A percentile compares a stretch with the other conserved stretches of the same genome.
These are phyloP conservation scores for Timema cristinae DNA, from an alignment of 2,888 invertebrate genomes.

Conservation along the genomic window DNA sequence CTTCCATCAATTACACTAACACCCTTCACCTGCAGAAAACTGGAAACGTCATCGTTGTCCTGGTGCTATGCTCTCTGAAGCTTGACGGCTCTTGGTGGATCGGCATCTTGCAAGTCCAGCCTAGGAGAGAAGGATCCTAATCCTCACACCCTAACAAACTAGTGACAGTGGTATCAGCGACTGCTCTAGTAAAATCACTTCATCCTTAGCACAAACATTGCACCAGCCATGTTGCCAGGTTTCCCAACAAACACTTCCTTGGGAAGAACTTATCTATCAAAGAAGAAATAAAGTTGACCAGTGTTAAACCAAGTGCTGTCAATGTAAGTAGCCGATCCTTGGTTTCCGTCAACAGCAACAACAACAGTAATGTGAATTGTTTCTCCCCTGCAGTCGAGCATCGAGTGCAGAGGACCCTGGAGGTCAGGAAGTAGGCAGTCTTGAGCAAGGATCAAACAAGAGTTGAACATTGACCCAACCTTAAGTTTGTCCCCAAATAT, in stretches of 20 bases:
- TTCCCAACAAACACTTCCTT: slow-evolving; percentile 21
- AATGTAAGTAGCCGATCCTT: too few relatives aligned
- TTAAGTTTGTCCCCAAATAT: neutral
- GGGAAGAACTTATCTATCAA: slow-evolving; percentile 28
- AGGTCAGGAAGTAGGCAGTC: too few relatives aligned
- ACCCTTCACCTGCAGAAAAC: slow-evolving; percentile 58
- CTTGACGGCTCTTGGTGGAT: slow-evolving; percentile 46
- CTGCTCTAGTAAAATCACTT: slow-evolving; percentile 33
- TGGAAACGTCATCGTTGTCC: slow-evolving; percentile 73
- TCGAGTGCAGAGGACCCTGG: too few relatives aligned
- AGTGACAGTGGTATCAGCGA: slow-evolving; percentile 41
- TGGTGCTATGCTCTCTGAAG: slow-evolving; percentile 67
- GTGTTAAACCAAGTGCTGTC: neutral
- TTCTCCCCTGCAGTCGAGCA: slow-evolving; percentile 10
- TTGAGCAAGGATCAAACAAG: too few relatives aligned
- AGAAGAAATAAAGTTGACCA: slow-evolving; percentile 25
- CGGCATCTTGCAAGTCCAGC: slow-evolving; percentile 34
- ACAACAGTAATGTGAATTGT: neutral
- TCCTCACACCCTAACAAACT: slow-evolving; percentile 16
- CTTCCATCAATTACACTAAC: neutral
- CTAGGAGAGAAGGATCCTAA: slow-evolving; percentile 35
- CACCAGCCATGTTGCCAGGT: slow-evolving; percentile 22
- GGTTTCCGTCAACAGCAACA: too few relatives aligned
- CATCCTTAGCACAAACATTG: slow-evolving; percentile 8
- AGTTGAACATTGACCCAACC: too few relatives aligned